Evolutionary conservation across 1,140 invertebrate species (phyloP), one percentile per base, ranked within the genome.

Genomic region (Anoplolepis gracilipes): DNA sequence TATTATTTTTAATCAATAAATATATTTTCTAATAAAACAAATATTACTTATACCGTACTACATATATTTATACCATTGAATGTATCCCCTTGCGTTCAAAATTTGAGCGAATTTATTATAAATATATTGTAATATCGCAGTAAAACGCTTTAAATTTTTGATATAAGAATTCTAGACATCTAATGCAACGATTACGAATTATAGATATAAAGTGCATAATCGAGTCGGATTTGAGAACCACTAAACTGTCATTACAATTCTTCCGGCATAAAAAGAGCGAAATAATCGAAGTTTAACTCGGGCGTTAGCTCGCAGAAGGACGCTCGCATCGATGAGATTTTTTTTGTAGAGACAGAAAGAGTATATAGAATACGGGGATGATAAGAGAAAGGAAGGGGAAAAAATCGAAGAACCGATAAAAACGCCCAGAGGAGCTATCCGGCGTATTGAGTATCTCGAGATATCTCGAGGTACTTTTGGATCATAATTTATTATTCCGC

Each of bases 261-360:
- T 69, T 69, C 25, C 13, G 33, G 3, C 10, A 69, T 59, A 67
- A 79, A 79, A 87, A 76, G 13, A 42, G 33, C 33, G 36, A 49
- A 70, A 36, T 33, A 72, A 87, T 85, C 33, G 42, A 61, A 79
- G 65, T 79, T 87, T 67, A 57, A 79, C 49, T 64, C 25, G 57
- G 42, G 42, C 46, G 57, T 87, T 85, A 49, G 46, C 8, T 57
- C 22, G 30, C 19, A 57, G 69, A 49, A 11, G 67, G 72, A 85
- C 49, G 36, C 42, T 72, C n/a, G 55, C 25, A 75, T 87, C 76
- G 75, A 87, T 72, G 65, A 64, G 65, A 86, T 81, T 81, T 82
- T 72, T 73, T 78, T 81, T 81, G 49, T 36, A 33, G n/a, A n/a
- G 7, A 39, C 6, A 28, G n/a, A 49, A 22, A 57, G 25, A 16